Evolutionary conservation across 2,113 vertebrate genomes (phyloP).

Genomic region (Misgurnus anguillicaudatus): DNA sequence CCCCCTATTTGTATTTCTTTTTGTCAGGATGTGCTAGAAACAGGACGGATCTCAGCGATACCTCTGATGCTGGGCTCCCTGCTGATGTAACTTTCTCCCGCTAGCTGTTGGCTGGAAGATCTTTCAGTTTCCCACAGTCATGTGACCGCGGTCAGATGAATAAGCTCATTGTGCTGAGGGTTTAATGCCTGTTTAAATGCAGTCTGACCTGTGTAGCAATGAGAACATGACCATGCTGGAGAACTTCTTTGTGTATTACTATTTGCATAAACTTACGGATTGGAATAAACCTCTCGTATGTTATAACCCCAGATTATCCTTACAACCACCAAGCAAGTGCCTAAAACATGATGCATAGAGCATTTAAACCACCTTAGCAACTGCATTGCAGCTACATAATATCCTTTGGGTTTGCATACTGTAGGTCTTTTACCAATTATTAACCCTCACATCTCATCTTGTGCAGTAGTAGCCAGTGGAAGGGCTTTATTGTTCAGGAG

Average conservation of each 20-base stretch:
- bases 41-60: background rate
- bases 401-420: too few relatives aligned
- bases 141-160: slow-evolving; percentile 60
- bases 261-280: too few relatives aligned
- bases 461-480: background rate
- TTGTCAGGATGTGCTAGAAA: background rate
- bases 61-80: slow-evolving; percentile 33
- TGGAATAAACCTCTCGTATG: too few relatives aligned
- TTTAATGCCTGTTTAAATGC: slow-evolving; percentile 55
- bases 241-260: background rate
- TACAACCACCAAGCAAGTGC: too few relatives aligned
- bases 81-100: slow-evolving; percentile 37
- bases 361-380: too few relatives aligned
- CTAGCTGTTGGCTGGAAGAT: slow-evolving; percentile 21
- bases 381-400: too few relatives aligned
- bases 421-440: too few relatives aligned
- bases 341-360: too few relatives aligned
- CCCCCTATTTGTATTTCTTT: too few relatives aligned
- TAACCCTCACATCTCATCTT: background rate
- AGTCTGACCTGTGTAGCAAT: slow-evolving; percentile 59
- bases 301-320: too few relatives aligned
- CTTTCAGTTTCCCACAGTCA: slow-evolving; percentile 67
- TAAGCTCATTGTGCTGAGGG: slow-evolving; percentile 63
- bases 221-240: slow-evolving; percentile 47
- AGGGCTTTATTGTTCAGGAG: background rate